phyloP scores from a whole-genome alignment of 2,113 vertebrate species.

The Anolis carolinensis region DNA sequence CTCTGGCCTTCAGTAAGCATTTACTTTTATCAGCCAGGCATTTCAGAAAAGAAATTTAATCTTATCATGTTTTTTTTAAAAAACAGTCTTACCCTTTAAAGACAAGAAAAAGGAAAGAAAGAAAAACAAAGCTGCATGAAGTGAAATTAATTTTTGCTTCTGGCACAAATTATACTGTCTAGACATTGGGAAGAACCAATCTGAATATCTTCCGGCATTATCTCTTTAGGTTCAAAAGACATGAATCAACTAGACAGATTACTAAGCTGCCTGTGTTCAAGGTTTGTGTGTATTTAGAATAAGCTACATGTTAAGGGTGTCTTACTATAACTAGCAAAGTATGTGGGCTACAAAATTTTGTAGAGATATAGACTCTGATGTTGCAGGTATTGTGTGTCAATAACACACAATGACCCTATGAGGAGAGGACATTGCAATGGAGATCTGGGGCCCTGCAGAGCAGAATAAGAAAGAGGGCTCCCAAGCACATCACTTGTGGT shows the following conservation, averaged over 20 bases:
- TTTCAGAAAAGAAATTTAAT: slow-evolving; percentile 15
- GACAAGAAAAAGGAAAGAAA: background rate
- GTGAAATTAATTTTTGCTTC: slow-evolving; percentile 22
- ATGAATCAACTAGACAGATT: slow-evolving; percentile 5
- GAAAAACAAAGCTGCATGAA: background rate
- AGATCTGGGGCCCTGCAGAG: background rate
- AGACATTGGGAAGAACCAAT: slow-evolving; percentile 4
- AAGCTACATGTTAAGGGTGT: too few relatives aligned
- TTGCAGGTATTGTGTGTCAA: background rate
- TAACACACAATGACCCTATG: background rate
- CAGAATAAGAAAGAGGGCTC: background rate
- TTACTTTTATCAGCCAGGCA: slow-evolving; percentile 3
- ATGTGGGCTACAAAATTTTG: background rate
- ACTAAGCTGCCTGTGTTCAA: background rate
- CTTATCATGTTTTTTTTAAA: background rate
- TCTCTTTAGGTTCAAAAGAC: background rate
- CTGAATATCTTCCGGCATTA: slow-evolving; percentile 1
- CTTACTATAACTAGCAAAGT: background rate
- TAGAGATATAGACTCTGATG: background rate
- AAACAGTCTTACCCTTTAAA: background rate
- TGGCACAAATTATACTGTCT: slow-evolving; percentile 15
- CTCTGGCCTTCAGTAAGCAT: background rate
- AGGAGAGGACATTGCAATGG: background rate
- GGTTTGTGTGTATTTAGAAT: background rate
- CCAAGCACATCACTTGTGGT: too few relatives aligned